These are phyloP conservation scores for Alexandromys fortis DNA, from an alignment of 2,113 vertebrate species.

Conservation along the genomic window DNA sequence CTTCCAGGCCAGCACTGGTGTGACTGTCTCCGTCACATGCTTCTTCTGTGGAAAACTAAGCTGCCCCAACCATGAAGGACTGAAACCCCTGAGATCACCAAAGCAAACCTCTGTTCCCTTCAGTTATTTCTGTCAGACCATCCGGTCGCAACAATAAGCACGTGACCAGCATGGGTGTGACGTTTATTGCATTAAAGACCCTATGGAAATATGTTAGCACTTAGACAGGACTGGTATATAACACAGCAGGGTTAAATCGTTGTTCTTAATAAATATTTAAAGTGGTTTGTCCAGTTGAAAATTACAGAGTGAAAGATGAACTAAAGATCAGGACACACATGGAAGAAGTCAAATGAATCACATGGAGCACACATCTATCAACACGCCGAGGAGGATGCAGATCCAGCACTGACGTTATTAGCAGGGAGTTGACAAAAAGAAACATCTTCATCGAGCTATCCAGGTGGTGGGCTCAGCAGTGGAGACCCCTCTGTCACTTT, in stretches of 20 bases:
- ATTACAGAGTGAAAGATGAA: conserved; percentile 20
- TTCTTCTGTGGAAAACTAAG: fast-evolving
- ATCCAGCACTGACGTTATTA: background rate
- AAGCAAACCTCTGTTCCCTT: background rate
- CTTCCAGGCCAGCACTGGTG: background rate
- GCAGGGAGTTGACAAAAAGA: too few relatives aligned
- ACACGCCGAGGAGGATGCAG: background rate
- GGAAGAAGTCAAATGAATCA: background rate
- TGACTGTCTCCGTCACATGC: too few relatives aligned
- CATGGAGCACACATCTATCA: background rate
- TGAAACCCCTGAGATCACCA: background rate
- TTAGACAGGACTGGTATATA: background rate
- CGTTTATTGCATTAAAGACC: background rate
- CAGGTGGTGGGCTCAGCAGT: fast-evolving
- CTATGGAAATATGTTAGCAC: fast-evolving
- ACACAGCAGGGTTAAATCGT: background rate
- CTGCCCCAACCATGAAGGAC: background rate
- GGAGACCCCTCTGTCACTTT: background rate
- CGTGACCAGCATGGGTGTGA: fast-evolving
- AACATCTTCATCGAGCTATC: background rate
- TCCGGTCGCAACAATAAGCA: background rate
- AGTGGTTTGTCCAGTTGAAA: background rate
- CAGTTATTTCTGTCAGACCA: background rate
- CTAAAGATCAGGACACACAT: background rate
- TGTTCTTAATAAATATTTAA: background rate